Percentiles rank a stretch among this genome's conserved stretches.
Evolutionary conservation across 2,113 vertebrate species (phyloP).

Genomic region (Entelurus aequoreus): DNA sequence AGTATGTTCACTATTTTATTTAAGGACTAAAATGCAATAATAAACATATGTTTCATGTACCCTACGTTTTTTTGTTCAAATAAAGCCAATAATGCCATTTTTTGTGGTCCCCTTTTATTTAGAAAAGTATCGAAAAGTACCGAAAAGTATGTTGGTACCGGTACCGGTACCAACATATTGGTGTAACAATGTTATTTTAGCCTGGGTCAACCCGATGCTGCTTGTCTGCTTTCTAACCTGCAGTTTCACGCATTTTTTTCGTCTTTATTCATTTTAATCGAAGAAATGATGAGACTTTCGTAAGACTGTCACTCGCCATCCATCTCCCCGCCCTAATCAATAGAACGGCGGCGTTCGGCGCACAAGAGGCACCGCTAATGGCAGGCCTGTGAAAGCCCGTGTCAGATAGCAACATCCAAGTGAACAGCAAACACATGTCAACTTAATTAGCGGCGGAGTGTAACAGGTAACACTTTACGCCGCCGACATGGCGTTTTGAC

Average conservation of each 20-base stretch:
- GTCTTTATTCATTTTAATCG: conserved; percentile 42
- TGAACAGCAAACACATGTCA: conserved; percentile 88
- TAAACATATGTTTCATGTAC: too few relatives aligned
- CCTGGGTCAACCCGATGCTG: not conserved
- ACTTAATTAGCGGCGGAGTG: conserved; percentile 83
- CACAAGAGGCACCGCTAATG: conserved; percentile 81
- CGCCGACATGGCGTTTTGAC: not conserved
- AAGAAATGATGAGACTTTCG: conserved; percentile 45
- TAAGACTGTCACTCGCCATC: conserved; percentile 43
- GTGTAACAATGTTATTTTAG: not conserved
- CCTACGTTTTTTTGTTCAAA: too few relatives aligned
- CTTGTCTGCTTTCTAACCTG: not conserved
- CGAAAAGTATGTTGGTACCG: too few relatives aligned
- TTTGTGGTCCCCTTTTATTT: too few relatives aligned
- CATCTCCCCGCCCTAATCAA: conserved; percentile 52
- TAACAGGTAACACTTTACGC: conserved; percentile 1
- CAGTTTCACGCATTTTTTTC: conserved; percentile 4
- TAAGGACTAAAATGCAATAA: too few relatives aligned
- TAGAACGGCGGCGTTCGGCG: conserved; percentile 19
- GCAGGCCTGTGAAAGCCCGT: conserved; percentile 77
- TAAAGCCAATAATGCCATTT: too few relatives aligned
- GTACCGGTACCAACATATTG: too few relatives aligned
- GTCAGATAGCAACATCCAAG: conserved; percentile 81
- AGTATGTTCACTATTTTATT: too few relatives aligned
- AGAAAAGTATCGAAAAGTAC: too few relatives aligned